phyloP scores from a whole-genome alignment of 1,140 invertebrate genomes.

The Maniola jurtina region DNA sequence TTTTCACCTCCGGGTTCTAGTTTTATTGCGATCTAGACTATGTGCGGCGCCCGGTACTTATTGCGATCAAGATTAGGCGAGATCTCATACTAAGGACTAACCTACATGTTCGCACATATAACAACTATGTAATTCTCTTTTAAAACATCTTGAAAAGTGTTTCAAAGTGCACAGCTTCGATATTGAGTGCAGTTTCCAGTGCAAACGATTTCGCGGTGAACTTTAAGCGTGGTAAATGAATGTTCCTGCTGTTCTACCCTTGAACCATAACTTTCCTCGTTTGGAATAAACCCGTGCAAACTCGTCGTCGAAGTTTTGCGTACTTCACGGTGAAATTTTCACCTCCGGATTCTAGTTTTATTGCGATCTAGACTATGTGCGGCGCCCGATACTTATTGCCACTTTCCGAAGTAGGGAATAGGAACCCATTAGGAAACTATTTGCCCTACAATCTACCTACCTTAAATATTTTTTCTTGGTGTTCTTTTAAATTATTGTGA shows the following conservation, averaged over 20 bases:
- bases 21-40: not conserved
- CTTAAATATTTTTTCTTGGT: too few species aligned
- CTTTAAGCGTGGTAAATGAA: not conserved
- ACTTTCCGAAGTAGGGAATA: not conserved
- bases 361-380: not conserved
- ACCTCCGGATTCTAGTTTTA: not conserved
- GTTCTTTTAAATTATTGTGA: too few species aligned
- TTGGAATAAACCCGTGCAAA: not conserved
- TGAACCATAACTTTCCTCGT: not conserved
- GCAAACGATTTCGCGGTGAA: not conserved
- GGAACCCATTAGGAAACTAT: too few species aligned
- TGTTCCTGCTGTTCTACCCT: not conserved
- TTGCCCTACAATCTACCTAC: too few species aligned
- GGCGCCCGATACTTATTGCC: not conserved
- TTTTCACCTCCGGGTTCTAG: not conserved
- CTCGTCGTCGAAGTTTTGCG: not conserved
- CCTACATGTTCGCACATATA: too few species aligned
- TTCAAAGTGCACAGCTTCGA: too few species aligned
- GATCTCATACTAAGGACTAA: too few species aligned
- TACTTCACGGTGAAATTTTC: not conserved
- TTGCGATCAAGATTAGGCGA: too few species aligned
- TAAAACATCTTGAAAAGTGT: too few species aligned
- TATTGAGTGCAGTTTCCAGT: not conserved
- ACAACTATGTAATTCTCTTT: too few species aligned
- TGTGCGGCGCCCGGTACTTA: not conserved